Conservation (phyloP, 1,140 invertebrate species). For the Gonatopus flavifemur region DNA sequence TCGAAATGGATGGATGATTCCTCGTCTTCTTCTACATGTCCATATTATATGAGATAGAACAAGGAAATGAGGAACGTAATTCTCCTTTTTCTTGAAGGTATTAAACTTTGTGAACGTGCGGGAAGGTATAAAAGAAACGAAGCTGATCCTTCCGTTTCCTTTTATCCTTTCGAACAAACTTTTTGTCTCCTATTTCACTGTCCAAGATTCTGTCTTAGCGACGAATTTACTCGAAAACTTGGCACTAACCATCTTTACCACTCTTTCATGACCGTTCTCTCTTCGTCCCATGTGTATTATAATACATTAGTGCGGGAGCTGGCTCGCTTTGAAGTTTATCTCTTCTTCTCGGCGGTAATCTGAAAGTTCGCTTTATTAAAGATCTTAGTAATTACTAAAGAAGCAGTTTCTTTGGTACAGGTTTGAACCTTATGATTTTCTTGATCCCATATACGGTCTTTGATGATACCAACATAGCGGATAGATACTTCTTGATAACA, state of each 20-base stretch:
- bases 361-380: constrained; percentile 54
- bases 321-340: constrained; percentile 45
- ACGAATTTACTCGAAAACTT: constrained; percentile 45
- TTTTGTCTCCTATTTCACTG: constrained; percentile 3
- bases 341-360: constrained; percentile 37
- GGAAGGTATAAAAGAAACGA: constrained; percentile 29
- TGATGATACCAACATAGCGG: too few relatives aligned
- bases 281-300: constrained; percentile 12
- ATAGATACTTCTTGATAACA: too few relatives aligned
- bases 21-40: too few relatives aligned
- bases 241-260: constrained; percentile 32
- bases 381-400: constrained; percentile 38
- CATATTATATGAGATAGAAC: too few relatives aligned
- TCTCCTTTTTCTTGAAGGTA: too few relatives aligned
- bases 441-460: too few relatives aligned
- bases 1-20: too few relatives aligned
- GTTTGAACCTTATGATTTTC: too few relatives aligned
- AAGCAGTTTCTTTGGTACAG: too few relatives aligned
- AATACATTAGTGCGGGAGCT: constrained; percentile 25
- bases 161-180: constrained; percentile 10
- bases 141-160: constrained; percentile 22
- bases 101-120: constrained; percentile 21
- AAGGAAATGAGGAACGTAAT: too few relatives aligned
- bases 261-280: constrained; percentile 17
- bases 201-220: constrained; percentile 18